Evolutionary conservation across 2,797 vertebrate species (phyloP), one percentile per base, ranked within the genome.

Genomic region (Poeciliopsis gracilis): DNA sequence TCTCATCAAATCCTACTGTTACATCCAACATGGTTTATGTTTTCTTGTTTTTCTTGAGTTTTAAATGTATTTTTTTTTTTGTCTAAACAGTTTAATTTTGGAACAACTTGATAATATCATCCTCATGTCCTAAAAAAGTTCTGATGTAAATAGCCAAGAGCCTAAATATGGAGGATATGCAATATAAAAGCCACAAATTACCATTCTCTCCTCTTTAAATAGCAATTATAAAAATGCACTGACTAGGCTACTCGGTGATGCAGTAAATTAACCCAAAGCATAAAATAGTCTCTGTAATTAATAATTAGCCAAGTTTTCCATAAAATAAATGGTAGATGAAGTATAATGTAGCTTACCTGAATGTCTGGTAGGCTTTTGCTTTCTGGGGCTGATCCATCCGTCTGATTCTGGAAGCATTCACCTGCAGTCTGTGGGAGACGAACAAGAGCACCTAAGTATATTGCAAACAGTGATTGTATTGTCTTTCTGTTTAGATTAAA

Each of bases 381-480:
- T 80, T 91, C 92, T 74, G 63, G 78, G 73, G 89, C 89, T 36
- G 92, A 90, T 83, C 92, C 92, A 86, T 91, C 91, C 69, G 94
- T 96, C 88, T 95, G 93, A 86, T 95, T 96, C 77, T 94, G 93
- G 82, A 85, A 94, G 80, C 95, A 96, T 76, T 90, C 81, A 38
- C 81, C 86, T 13, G 93, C 94, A n/a, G 90, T 85, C 95, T 96
- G 53, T 57, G 55, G 70, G 77, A 78, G 38, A 0, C 77, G 47
- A 84, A 59, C 36, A 41, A 80, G 76, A 71, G 82, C 13, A 76
- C 46, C 38, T 38, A 43, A 75, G 46, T 9, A 15, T 30, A 76
- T 49, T 18, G n/a, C 13, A 55, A 41, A 74, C 8, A 53, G 11
- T 33, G 5, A 30, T 30, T 12, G 2, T 38, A 12, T 73, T 57